Evolutionary conservation across 2,113 vertebrate species (phyloP), one percentile per base, ranked within the genome.

Genomic region (Callithrix jacchus): DNA sequence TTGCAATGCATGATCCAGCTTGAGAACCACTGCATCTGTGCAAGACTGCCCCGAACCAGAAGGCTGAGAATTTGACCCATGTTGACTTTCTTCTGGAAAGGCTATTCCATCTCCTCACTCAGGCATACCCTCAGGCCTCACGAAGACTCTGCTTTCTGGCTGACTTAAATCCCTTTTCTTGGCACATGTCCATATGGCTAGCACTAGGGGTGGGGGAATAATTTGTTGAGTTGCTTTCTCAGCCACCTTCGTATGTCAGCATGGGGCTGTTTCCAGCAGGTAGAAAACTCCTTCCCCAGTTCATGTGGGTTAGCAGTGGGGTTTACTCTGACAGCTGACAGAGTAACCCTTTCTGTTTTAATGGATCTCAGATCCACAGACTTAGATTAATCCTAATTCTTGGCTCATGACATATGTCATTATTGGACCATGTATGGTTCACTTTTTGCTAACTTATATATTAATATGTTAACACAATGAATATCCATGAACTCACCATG

Each of bases 241-340:
- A 35, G 47, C 11, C 8, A 8, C 42, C 49, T 40, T 3, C 32
- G 56, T 45, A 8, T 21, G 8, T 70, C 64, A 70, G 70, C 8
- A 0, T 8, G 30, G 35, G 7, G 2, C 18, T 84, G 40, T 27
- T n/a, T n/a, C 40, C 6, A 54, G 37, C 13, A 0, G 2, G 1
- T 18, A 56, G 76, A 35, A 35, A 70, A 80, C 0, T 8, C n/a
- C 77, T 76, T 82, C 49, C 1, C 27, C 32, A 8, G 54, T 56
- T 82, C n/a, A 3, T 47, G 1, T 58, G 21, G 18, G 27, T 87
- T 52, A 25, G 14, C 4, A 4, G 30, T 23, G 9, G 21, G n/a
- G 14, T 92, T 9, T 70, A 25, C 5, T 52, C 52, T 77, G 47
- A 81, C 12, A 42, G 23, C 37, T 7, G 20, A 11, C 56, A 52